phyloP scores from a whole-genome alignment of 2,888 invertebrate genomes.

The Ormyrus pomaceus region DNA sequence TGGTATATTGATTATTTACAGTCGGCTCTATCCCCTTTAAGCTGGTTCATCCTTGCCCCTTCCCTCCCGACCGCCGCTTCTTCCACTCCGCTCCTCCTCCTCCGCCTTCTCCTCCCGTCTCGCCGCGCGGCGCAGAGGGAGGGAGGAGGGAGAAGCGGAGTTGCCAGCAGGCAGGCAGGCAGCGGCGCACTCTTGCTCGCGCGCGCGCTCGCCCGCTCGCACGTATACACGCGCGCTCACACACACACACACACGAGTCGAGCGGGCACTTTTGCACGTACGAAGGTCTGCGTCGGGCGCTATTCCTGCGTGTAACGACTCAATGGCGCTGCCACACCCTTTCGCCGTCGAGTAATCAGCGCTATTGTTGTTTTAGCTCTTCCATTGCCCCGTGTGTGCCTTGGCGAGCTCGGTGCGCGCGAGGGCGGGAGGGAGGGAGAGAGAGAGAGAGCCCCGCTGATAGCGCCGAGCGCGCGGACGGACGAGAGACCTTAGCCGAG shows the following conservation, averaged over 20 bases:
- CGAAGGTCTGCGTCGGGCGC: conserved; percentile 28
- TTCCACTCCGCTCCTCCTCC: conserved; percentile 58
- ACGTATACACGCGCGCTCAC: conserved; percentile 3
- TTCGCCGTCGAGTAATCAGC: conserved; percentile 74
- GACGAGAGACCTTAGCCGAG: too few relatives aligned
- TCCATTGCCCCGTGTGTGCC: not conserved
- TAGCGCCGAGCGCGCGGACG: too few relatives aligned
- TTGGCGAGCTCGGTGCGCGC: not conserved
- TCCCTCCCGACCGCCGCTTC: conserved; percentile 45
- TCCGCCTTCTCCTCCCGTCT: conserved; percentile 46
- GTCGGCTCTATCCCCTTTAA: conserved; percentile 73
- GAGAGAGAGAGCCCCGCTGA: not conserved
- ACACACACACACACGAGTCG: conserved; percentile 18
- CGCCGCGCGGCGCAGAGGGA: conserved; percentile 29
- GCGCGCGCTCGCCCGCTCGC: not conserved
- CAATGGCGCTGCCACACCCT: conserved; percentile 75
- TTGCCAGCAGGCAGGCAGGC: conserved; percentile 20
- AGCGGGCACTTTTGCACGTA: not conserved
- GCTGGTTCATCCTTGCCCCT: conserved; percentile 72
- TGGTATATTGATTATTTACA: conserved; percentile 73
- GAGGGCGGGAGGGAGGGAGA: not conserved
- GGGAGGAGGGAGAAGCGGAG: conserved; percentile 27
- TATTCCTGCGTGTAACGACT: conserved; percentile 74
- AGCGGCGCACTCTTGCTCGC: not conserved
- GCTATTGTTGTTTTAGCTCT: conserved; percentile 72